Evolutionary conservation across 2,113 vertebrate genomes (phyloP), one percentile per base, ranked within the genome.

Genomic region (Hiodon alosoides): DNA sequence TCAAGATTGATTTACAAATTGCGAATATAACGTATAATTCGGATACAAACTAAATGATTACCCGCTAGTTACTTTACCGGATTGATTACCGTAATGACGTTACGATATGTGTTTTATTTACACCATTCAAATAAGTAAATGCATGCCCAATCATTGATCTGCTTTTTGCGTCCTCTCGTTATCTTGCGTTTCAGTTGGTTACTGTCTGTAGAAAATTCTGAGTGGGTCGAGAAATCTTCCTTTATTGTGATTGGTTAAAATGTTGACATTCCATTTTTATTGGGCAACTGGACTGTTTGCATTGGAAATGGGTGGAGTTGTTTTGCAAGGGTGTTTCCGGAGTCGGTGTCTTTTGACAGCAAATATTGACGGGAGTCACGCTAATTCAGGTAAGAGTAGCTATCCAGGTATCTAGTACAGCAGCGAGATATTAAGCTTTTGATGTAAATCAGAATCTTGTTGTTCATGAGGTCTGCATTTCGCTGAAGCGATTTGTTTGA

Each of bases 361-460:
- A 74, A 79, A 76, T 73, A 77, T 83, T 81, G 81, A 87, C 81
- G 74, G 81, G 85, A 83, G 70, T 60, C 57, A 79, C 81, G 77
- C 79, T 31, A 80, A 75, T 76, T 79, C 84, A 89, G 89, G 90
- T 91, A 90, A 84, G 78, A n/a, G 31, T 57, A 61, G 11, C 46
- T 46, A 60, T 13, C 55, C 8, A 17, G 51, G 17, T 55, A 3
- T 13, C 8, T 11, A 7, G 7, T 66, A 47, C 64, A 66, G 16
- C n/a, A 66, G 9, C 31, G 9, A 11, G 64, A 17, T 46, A 31
- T 65, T 66, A 47, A 11, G 8, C 7, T 66, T 66, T 61, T 47
- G 64, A 48, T 66, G 5, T 47, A 46, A 66, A 11, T 1, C 7
- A 47, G 8, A 11, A 9, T 8, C 10, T 66, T 66, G 7, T 17